These are phyloP conservation scores for Syrphus vitripennis DNA, from an alignment of 2,888 invertebrate genomes.

Conservation along the genomic window DNA sequence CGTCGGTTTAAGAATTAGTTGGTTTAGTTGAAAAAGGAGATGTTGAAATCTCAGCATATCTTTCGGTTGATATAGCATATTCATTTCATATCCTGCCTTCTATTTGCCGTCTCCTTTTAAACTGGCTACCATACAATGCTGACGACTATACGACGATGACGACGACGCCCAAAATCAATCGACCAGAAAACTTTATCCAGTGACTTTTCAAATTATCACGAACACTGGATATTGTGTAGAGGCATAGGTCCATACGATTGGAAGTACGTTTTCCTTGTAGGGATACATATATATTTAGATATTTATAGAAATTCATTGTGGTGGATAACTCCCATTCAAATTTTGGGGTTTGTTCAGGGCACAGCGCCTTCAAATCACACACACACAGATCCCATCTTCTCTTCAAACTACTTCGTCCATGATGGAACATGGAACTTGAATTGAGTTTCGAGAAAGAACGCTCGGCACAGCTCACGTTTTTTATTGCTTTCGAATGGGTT, in stretches of 20 bases:
- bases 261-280: neutral
- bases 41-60: constrained; percentile 12
- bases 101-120: neutral
- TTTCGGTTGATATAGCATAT: neutral
- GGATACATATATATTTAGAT: neutral
- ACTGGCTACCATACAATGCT: neutral
- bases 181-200: constrained; percentile 65
- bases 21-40: neutral
- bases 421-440: neutral
- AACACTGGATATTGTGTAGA: constrained; percentile 33
- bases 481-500: constrained; percentile 37
- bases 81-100: constrained; percentile 4
- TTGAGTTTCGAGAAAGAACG: neutral
- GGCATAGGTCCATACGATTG: constrained; percentile 17
- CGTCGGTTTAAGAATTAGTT: constrained; percentile 12
- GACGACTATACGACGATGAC: neutral
- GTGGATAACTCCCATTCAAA: constrained; percentile 34
- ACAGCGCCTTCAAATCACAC: neutral
- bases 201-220: constrained; percentile 68
- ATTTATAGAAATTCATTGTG: neutral
- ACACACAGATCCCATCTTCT: neutral
- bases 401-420: neutral
- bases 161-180: constrained; percentile 58
- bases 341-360: constrained; percentile 26
- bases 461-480: constrained; percentile 41